Conservation (phyloP, 2,113 vertebrate genomes). For the Archocentrus centrarchus region DNA sequence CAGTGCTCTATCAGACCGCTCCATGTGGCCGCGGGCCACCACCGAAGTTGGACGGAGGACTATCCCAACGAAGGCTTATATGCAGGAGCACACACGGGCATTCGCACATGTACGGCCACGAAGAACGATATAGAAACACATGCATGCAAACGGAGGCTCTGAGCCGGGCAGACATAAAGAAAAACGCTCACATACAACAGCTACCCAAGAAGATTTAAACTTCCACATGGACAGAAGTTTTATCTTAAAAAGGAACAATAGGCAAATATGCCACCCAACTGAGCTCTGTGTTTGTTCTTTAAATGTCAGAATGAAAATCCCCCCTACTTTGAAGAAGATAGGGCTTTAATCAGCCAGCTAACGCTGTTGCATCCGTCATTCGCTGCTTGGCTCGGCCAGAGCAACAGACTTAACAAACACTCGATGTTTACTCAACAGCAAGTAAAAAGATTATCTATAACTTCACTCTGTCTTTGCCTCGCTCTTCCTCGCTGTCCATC, state of each 20-base stretch:
- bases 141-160: conserved; percentile 17
- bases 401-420: conserved; percentile 71
- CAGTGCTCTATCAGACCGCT: conserved; percentile 75
- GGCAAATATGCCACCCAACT: conserved; percentile 79
- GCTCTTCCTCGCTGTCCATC: conserved; percentile 24
- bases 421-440: conserved; percentile 66
- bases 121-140: conserved; percentile 36
- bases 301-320: conserved; percentile 85
- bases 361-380: conserved; percentile 53
- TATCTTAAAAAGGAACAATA: conserved; percentile 80
- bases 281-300: conserved; percentile 82
- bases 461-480: conserved; percentile 40
- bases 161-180: conserved; percentile 51
- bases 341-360: conserved; percentile 72
- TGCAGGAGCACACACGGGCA: conserved; percentile 63
- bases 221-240: conserved; percentile 79
- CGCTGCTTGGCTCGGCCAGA: conserved; percentile 55
- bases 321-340: conserved; percentile 72
- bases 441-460: conserved; percentile 70
- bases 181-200: conserved; percentile 51
- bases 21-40: conserved; percentile 79
- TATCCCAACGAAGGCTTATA: conserved; percentile 61
- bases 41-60: conserved; percentile 72
- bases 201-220: conserved; percentile 72
- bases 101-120: conserved; percentile 16